Conservation (phyloP, 2,797 vertebrate species). For the Thaleichthys pacificus region DNA sequence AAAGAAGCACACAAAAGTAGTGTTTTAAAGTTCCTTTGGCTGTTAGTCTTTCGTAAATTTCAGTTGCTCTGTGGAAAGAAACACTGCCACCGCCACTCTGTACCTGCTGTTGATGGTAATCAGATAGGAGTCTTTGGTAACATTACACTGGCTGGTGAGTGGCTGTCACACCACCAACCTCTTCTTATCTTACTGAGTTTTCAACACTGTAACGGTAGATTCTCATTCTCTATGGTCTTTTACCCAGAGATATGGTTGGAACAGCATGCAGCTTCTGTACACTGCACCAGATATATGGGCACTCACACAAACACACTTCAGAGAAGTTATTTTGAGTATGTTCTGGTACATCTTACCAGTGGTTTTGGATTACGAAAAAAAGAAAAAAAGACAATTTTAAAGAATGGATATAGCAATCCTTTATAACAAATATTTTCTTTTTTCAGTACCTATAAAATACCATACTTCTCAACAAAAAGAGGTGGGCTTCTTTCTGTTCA, state of each 20-base stretch:
- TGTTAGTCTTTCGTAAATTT: constrained; percentile 39
- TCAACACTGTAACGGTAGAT: constrained; percentile 45
- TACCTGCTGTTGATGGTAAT: constrained; percentile 71
- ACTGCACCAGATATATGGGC: not conserved
- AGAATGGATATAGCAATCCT: no score
- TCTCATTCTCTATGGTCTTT: not conserved
- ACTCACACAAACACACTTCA: not conserved
- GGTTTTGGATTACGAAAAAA: not conserved
- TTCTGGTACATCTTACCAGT: not conserved
- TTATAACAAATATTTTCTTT: no score
- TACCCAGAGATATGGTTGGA: not conserved
- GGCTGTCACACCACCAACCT: constrained; percentile 72
- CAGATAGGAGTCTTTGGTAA: constrained; percentile 78
- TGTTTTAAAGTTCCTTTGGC: constrained; percentile 17
- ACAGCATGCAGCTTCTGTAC: not conserved
- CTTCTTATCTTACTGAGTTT: constrained; percentile 75
- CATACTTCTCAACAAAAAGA: not conserved
- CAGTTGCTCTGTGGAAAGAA: constrained; percentile 50
- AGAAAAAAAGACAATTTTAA: no score
- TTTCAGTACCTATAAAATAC: not conserved
- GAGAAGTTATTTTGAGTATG: no score
- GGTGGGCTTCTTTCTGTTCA: no score
- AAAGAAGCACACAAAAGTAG: constrained; percentile 44
- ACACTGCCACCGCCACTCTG: constrained; percentile 53
- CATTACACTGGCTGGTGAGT: constrained; percentile 68